Base-by-base conservation (phyloP, 2,797 vertebrate genomes). In the Diplodus puntazzo region DNA sequence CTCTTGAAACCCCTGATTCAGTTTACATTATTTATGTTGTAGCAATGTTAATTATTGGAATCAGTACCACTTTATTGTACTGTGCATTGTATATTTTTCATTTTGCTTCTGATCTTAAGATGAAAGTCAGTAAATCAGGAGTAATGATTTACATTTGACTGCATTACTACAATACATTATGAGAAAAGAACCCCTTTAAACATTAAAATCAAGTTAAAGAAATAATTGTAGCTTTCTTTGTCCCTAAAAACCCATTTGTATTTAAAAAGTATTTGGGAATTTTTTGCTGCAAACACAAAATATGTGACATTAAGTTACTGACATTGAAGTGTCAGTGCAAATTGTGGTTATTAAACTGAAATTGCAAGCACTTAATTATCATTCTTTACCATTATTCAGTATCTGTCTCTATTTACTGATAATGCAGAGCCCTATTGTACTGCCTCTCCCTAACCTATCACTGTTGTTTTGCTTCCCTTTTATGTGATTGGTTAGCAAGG, bases 401-500 rank as follows among this genome's bases (percentile, higher is more conserved):
- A 3, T 68, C 48, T 21, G 21, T 63, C 14, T 12, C 18, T 39
- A 59, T 57, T 69, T 5, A 57, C 49, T 60, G 48, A 48, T 72
- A 34, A 73, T 61, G 20, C 45, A 34, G 9, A 68, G 23, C 1
- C 8, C 5, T 23, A 1, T 53, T 69, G 0, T 71, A 2, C 52
- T 58, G 7, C 13, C n/a, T 4, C 1, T 60, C 55, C 16, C 27
- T 77, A 23, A 79, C 62, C 63, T 69, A 2, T 77, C 25, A 2
- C 42, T 70, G n/a, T 60, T 50, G 14, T 58, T 74, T 21, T 75
- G 43, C 34, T 63, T 68, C 18, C 66, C 10, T 83, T 42, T 75
- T 46, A 81, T 5, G 77, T n/a, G 66, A 0, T 58, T 63, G 61
- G 7, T 77, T 81, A 89, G 65, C 93, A 98, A 94, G 96, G 93